Conservation (phyloP, 2,797 vertebrate genomes). For the Melanotaenia parkinsoni region DNA sequence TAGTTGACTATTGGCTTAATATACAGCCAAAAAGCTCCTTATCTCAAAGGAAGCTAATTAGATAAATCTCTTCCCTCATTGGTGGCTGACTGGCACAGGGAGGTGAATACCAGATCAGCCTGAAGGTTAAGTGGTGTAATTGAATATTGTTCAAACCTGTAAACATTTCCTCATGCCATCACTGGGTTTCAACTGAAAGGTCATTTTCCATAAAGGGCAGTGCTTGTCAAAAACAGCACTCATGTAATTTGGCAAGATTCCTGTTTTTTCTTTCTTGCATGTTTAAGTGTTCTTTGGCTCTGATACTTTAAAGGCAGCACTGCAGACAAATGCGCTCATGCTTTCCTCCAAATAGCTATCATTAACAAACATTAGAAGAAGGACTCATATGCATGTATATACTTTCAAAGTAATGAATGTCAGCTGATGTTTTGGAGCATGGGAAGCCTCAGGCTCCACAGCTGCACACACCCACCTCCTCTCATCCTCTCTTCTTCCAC, state of each 20-base stretch:
- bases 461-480: constrained; percentile 54
- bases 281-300: constrained; percentile 9
- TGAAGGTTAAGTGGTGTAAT: constrained; percentile 61
- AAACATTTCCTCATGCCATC: constrained; percentile 33
- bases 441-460: constrained; percentile 67
- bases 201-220: constrained; percentile 38
- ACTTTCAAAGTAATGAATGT: constrained; percentile 67
- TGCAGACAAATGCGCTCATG: constrained; percentile 29
- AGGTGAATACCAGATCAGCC: constrained; percentile 50
- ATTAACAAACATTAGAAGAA: constrained; percentile 65
- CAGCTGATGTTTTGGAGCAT: constrained; percentile 72
- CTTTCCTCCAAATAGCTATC: constrained; percentile 44
- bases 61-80: constrained; percentile 33
- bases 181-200: constrained; percentile 45
- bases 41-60: constrained; percentile 57
- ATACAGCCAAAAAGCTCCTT: constrained; percentile 34
- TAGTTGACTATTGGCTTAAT: constrained; percentile 46
- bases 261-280: neutral
- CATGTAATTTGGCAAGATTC: constrained; percentile 27
- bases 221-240: constrained; percentile 45
- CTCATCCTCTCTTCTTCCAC: constrained; percentile 55
- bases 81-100: constrained; percentile 19
- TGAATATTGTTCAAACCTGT: constrained; percentile 52
- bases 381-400: constrained; percentile 56
- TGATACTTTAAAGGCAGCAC: constrained; percentile 6